Evolutionary conservation across 2,113 vertebrate species (phyloP), one percentile per base, ranked within the genome.

Genomic region (Cynopterus brachyotis): DNA sequence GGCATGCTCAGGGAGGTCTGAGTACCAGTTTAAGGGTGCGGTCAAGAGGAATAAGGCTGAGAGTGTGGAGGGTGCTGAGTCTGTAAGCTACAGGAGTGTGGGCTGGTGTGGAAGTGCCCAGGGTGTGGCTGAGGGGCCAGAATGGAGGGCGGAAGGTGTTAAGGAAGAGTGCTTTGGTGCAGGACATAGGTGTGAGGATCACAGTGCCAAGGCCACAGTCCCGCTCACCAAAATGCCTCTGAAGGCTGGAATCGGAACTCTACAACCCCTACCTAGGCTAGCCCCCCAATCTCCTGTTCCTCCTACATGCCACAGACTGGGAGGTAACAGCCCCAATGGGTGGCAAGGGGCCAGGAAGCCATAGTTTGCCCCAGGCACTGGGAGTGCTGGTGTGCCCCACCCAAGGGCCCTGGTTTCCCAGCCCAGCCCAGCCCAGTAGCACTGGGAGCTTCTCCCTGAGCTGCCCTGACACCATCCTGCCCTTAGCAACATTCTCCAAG

Each of bases 401-500:
- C 97, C 96, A 0, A 96, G 89, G 95, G 96, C 93, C 89, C 88
- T 93, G 42, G 92, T 75, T 89, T 47, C 94, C 84, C 42, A 96
- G 92, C 91, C 96, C 84, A 95, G 91, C 97, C 96, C 82, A 96
- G 91, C 97, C 97, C 89, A 96, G 89, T 84, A 96, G 94, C 97
- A 91, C 85, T 94, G 94, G 78, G 97, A 97, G 96, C 97, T 97
- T 97, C 97, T 97, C 92, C 90, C 95, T 84, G 72, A 91, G 94
- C 94, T 0, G n/a, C 97, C 93, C 96, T 96, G 90, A 97, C 97
- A 97, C 98, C 95, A 95, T 97, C 95, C 96, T 97, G 96, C 89
- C 97, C 97, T 70, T 97, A 96, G 97, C 97, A 97, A 98, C 97
- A 7, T 88, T 98, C 84, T 97, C 98, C 88, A 97, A 98, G 98